A percentile compares a stretch with the other conserved stretches of the same genome.
phyloP scores from a whole-genome alignment of 1,140 invertebrate species.

The Helicoverpa zea region DNA sequence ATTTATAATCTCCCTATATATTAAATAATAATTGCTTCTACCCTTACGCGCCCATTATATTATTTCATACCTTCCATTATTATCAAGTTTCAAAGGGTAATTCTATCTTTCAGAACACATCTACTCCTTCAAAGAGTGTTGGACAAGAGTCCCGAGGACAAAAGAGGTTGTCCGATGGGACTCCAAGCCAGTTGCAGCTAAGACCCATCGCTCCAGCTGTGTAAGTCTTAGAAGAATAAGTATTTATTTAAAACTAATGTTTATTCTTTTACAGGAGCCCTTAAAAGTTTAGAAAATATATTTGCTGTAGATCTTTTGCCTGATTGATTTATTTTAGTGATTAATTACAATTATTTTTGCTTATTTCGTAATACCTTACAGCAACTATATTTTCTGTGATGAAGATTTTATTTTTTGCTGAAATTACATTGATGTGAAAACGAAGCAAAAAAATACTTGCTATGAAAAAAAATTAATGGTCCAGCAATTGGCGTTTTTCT shows the following conservation, averaged over 20 bases:
- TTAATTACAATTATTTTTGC: not conserved
- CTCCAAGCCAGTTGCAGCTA: conserved; percentile 79
- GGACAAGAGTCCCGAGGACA: conserved; percentile 76
- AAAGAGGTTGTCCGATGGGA: conserved; percentile 80
- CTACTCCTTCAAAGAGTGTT: conserved; percentile 73
- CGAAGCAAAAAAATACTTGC: too few relatives aligned
- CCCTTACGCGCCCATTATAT: not conserved
- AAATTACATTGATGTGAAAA: not conserved
- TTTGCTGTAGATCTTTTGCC: not conserved
- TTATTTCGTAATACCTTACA: not conserved
- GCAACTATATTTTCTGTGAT: conserved; percentile 1
- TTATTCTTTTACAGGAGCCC: not conserved
- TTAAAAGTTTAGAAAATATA: conserved; percentile 2
- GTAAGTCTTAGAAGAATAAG: conserved; percentile 63
- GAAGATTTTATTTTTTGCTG: conserved; percentile 20
- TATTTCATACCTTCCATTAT: not conserved
- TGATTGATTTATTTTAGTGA: not conserved
- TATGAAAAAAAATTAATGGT: not conserved
- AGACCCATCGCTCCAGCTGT: conserved; percentile 81
- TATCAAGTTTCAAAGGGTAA: not conserved
- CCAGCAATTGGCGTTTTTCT: conserved; percentile 40
- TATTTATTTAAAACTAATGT: not conserved
- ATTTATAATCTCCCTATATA: conserved; percentile 8
- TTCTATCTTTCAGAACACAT: conserved; percentile 67
- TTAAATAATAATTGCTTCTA: conserved; percentile 33